Base-by-base conservation (phyloP, 2,113 vertebrate species). In the Macrotus californicus region DNA sequence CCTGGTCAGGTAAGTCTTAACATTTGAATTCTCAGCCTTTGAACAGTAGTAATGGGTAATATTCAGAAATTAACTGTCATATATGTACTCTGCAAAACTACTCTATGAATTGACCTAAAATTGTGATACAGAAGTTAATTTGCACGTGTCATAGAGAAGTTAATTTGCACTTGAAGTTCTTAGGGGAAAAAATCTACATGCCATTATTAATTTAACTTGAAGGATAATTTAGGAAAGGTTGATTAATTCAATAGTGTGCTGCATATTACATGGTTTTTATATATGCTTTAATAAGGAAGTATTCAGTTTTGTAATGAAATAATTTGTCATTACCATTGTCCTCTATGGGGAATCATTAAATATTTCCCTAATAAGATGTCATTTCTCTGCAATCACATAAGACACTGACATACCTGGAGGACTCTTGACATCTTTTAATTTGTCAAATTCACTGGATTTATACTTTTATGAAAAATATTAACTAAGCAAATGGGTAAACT, bases 1-100 rank as follows among this genome's bases (percentile, higher is more conserved):
- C 98, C 99, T 97, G 99, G 98, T 98, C 99, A 99, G 99, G 99
- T 99, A 99, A 98, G 82, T 61, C 52, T 56, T 93, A 79, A 72
- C 72, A 39, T 91, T 97, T 87, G 39, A 34, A 34, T 96, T 96
- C 8, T 93, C 3, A 97, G 15, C 75, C 94, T 94, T 96, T 94
- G 76, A 94, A 93, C 31, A 93, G 39, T 59, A 29, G 15, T 77
- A 82, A 82, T 96, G 82, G 59, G 75, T 93, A 61, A 86, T 97
- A 69, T 75, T 66, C 36, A 73, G 56, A 22, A 93, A 56, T 87
- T 72, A 92, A 56, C 56, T 89, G 9, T 83, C 48, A 48, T 88
- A 11, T 76, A 10, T 90, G 10, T 39, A 19, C 41, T 88, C 18
- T 96, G n/a, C 73, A 92, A 46, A 95, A 79, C 75, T 84, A 36